Base-by-base conservation (phyloP, 2,113 vertebrate species). In the Melanerpes aurifrons region DNA sequence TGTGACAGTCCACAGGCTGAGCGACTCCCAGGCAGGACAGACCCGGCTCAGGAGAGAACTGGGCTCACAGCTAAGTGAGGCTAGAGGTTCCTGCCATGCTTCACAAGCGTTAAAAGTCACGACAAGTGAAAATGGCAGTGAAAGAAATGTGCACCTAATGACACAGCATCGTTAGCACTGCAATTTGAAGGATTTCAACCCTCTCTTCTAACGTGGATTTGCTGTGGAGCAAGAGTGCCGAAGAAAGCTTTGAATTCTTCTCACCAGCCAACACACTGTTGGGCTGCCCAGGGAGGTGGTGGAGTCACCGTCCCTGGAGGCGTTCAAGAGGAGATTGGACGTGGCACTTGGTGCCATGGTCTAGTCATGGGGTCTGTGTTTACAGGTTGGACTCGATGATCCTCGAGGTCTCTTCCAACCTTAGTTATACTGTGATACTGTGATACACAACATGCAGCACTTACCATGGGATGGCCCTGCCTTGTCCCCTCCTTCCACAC, bases 401-500 rank as follows among this genome's bases (percentile, higher is more conserved):
- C n/a, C n/a, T n/a, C n/a, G n/a, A n/a, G n/a, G n/a, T n/a, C n/a
- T n/a, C n/a, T n/a, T n/a, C n/a, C n/a, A n/a, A n/a, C n/a, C n/a
- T n/a, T n/a, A n/a, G n/a, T n/a, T n/a, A n/a, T n/a, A n/a, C n/a
- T n/a, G n/a, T n/a, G n/a, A n/a, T n/a, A n/a, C n/a, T n/a, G n/a
- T n/a, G n/a, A n/a, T n/a, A n/a, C n/a, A n/a, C 19, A 62, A 32
- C 4, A 6, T 0, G 0, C 10, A 13, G 12, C 40, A 9, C n/a
- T 82, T 50, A 19, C 9, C 40, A n/a, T 9, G 26, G 35, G 43
- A 9, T 5, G 18, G 47, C 56, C 50, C 43, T 68, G 31, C 47
- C 22, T 50, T 12, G 7, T 7, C 14, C 7, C 3, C 57, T 12
- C 29, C 26, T 53, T 37, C 37, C 37, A 9, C 37, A 37, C 37